A percentile compares a stretch with the other conserved stretches of the same genome.
phyloP scores from a whole-genome alignment of 2,888 invertebrate genomes.

The Conchocele bisecta region DNA sequence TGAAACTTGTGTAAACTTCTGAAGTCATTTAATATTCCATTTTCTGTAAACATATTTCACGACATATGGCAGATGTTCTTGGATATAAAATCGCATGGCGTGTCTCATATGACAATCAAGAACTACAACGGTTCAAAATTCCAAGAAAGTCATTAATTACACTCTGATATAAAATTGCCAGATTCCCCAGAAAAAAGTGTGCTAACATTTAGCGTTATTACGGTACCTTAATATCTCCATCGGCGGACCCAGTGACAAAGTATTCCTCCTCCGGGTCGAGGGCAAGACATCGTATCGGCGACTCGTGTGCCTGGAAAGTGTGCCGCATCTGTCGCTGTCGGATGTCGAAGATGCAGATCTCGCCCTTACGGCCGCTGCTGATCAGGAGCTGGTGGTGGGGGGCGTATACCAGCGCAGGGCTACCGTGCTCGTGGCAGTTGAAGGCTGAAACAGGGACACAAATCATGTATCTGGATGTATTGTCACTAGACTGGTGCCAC shows the following conservation, averaged over 20 bases:
- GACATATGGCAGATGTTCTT: too few species aligned
- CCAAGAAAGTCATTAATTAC: too few species aligned
- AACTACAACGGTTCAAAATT: too few species aligned
- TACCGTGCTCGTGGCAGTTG: constrained; percentile 94
- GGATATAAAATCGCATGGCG: too few species aligned
- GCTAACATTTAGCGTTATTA: neutral
- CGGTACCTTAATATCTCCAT: constrained; percentile 85
- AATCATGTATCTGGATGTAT: neutral
- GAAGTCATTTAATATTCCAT: too few species aligned
- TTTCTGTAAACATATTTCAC: too few species aligned
- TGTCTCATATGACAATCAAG: too few species aligned
- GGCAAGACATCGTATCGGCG: constrained; percentile 95
- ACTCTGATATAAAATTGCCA: too few species aligned
- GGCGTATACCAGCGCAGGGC: constrained; percentile 95
- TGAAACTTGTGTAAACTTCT: too few species aligned
- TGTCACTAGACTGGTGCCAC: too few species aligned
- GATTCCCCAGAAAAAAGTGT: too few species aligned
- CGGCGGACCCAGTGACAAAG: constrained; percentile 93
- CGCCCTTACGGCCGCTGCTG: constrained; percentile 98
- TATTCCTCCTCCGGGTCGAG: constrained; percentile 97
- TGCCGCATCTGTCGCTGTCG: constrained; percentile 90
- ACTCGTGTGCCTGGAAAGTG: constrained; percentile 90
- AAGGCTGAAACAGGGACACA: constrained; percentile 87
- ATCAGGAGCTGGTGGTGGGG: constrained; percentile 96
- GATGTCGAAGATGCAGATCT: constrained; percentile 94